A percentile compares a stretch with the other conserved stretches of the same genome.
Conservation (phyloP, 2,113 vertebrate genomes). For the Ivindomyrus marchei region DNA sequence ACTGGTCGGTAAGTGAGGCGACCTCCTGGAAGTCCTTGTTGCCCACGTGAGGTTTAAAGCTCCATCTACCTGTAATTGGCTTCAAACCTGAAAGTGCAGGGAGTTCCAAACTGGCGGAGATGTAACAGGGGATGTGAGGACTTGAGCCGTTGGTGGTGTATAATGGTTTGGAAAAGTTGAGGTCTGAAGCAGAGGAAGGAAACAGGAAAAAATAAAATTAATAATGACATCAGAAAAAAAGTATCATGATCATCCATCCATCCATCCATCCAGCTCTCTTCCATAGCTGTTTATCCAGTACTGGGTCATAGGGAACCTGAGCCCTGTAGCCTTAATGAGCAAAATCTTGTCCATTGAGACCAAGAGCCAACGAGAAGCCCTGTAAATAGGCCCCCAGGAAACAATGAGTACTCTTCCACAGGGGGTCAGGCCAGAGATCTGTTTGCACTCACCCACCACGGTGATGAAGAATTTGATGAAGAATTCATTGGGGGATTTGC, state of each 20-base stretch:
- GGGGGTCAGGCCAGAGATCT: neutral
- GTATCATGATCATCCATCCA: neutral
- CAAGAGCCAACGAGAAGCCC: neutral
- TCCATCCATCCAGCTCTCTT: neutral
- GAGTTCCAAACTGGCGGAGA: conserved; percentile 29
- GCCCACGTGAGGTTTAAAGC: conserved; percentile 26
- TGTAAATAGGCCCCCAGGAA: neutral
- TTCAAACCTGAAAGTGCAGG: conserved; percentile 13
- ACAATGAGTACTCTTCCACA: neutral
- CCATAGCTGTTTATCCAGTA: neutral
- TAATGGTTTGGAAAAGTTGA: conserved; percentile 9
- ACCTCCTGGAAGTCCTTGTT: neutral
- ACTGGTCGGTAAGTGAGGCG: neutral
- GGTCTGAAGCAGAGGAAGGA: conserved; percentile 36
- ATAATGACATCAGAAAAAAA: neutral
- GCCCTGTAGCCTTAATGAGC: neutral
- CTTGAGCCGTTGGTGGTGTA: conserved; percentile 35
- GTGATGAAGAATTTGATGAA: conserved; percentile 7
- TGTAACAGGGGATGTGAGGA: conserved; percentile 43
- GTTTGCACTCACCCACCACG: conserved; percentile 49
- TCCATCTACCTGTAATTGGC: conserved; percentile 38
- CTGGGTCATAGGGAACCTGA: neutral
- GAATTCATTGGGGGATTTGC: neutral
- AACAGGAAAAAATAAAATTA: neutral
- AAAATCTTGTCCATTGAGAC: neutral